Conservation (phyloP, 2,888 invertebrate genomes). For the Tetranychus piercei region DNA sequence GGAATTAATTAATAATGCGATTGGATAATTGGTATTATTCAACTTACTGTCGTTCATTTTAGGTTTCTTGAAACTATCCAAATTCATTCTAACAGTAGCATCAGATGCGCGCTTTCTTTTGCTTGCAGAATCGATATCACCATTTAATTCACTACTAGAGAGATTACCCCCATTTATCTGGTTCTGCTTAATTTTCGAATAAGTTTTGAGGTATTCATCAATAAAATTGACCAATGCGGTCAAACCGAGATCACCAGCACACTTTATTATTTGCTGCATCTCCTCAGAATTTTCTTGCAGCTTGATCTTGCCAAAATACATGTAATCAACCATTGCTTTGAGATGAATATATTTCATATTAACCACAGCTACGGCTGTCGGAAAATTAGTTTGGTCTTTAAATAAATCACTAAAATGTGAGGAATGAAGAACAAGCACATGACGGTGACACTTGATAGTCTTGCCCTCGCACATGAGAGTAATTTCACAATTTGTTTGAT, state of each 20-base stretch:
- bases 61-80: no score
- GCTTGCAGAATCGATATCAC: not conserved
- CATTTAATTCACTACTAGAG: not conserved
- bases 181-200: not conserved
- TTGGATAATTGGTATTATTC: no score
- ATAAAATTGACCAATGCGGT: not conserved
- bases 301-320: constrained; percentile 8
- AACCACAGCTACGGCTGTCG: not conserved
- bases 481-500: constrained; percentile 6
- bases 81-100: no score
- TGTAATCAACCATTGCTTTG: not conserved
- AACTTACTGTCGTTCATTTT: no score
- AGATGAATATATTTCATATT: not conserved
- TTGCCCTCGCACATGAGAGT: not conserved
- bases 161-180: not conserved
- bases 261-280: not conserved
- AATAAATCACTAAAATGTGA: not conserved
- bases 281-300: not conserved
- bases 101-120: not conserved
- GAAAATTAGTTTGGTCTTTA: not conserved
- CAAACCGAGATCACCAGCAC: constrained; percentile 4
- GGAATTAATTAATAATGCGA: no score
- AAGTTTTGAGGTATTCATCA: not conserved
- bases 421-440: not conserved
- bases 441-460: constrained; percentile 4